These are phyloP conservation scores for Drosophila lowei DNA, from an alignment of 1,140 invertebrate species.

Conservation along the genomic window DNA sequence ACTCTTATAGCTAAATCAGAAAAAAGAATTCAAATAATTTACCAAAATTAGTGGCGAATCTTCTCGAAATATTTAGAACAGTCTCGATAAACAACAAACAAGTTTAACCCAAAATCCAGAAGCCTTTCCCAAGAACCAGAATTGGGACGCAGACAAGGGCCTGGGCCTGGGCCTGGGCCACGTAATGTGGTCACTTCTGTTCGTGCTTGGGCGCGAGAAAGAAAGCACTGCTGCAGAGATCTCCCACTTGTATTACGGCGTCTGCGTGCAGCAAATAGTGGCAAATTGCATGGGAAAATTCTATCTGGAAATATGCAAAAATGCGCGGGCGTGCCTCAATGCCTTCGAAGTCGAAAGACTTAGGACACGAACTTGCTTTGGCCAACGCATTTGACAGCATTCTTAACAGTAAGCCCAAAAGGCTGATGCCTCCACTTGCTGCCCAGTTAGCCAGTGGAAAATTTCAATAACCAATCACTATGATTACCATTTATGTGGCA, in stretches of 20 bases:
- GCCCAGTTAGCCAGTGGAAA: conserved; percentile 42
- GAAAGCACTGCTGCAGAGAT: conserved; percentile 48
- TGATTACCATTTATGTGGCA: conserved; percentile 70
- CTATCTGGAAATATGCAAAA: conserved; percentile 70
- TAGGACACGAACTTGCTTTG: conserved; percentile 62
- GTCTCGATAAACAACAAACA: not conserved
- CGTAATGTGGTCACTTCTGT: conserved; percentile 53
- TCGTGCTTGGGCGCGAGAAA: conserved; percentile 57
- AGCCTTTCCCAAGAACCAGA: conserved; percentile 32
- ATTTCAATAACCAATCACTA: conserved; percentile 80
- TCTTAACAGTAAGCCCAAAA: conserved; percentile 64
- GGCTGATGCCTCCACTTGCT: conserved; percentile 37
- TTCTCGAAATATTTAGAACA: too few species aligned
- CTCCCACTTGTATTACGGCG: conserved; percentile 29
- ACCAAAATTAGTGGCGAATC: too few species aligned
- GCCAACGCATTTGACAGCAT: conserved; percentile 52
- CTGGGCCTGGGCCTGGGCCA: conserved; percentile 29
- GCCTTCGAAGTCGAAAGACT: conserved; percentile 64
- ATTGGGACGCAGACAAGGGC: conserved; percentile 20
- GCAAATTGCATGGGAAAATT: conserved; percentile 80
- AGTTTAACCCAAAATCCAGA: conserved; percentile 21
- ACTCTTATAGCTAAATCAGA: too few species aligned
- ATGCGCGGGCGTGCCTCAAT: conserved; percentile 52
- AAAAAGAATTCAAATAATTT: too few species aligned
- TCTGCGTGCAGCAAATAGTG: conserved; percentile 77